Conservation (phyloP, 2,113 vertebrate genomes). For the Megaceryle maxima region DNA sequence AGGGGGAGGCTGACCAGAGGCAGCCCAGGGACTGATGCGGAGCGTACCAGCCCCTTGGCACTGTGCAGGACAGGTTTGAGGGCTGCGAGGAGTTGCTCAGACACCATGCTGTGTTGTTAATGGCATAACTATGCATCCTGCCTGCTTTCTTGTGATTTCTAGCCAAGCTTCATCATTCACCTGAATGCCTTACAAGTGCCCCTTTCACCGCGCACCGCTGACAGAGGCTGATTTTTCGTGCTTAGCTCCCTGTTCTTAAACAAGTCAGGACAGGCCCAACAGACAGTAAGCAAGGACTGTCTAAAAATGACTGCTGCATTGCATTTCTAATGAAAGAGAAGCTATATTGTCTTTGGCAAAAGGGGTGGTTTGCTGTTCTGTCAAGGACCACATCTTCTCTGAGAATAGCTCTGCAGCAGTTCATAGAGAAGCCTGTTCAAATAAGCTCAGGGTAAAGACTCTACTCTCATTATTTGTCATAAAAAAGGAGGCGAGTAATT, state of each 20-base stretch:
- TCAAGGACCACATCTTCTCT: background rate
- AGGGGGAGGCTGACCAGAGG: background rate
- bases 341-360: background rate
- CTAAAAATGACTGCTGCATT: fast-evolving
- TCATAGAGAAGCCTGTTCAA: background rate
- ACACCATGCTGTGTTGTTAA: background rate
- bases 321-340: background rate
- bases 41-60: background rate
- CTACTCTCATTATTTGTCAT: background rate
- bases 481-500: background rate
- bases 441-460: background rate
- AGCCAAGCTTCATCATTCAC: background rate
- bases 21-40: background rate
- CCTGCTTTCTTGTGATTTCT: background rate
- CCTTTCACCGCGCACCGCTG: fast-evolving
- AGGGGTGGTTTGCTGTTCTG: background rate
- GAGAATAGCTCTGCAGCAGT: background rate
- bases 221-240: background rate
- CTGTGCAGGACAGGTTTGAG: background rate
- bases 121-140: background rate
- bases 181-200: background rate
- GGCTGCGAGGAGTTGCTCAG: background rate
- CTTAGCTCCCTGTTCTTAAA: background rate
- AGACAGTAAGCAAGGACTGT: background rate
- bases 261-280: background rate